Evolutionary conservation across 1,140 invertebrate genomes (phyloP).

Genomic region (Drosophila saltans): DNA sequence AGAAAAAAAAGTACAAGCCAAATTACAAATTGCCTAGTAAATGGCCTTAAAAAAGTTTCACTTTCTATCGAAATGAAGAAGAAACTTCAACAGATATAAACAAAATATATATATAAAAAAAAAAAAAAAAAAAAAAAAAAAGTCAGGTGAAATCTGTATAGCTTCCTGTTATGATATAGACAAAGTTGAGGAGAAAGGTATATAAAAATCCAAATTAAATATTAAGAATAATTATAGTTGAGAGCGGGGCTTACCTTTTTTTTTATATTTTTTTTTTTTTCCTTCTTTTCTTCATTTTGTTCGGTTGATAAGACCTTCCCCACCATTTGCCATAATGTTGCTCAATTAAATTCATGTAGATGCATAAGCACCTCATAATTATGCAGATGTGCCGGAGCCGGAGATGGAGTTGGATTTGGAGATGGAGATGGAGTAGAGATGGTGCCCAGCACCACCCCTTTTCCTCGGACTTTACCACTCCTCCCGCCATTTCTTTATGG

Average conservation of each 20-base stretch:
- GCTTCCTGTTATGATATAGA: slow-evolving; percentile 19
- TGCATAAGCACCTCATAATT: slow-evolving; percentile 55
- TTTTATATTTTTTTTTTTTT: slow-evolving; percentile 7
- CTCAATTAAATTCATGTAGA: slow-evolving; percentile 53
- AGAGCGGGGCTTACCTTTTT: slow-evolving; percentile 18
- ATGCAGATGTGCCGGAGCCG: slow-evolving; percentile 33
- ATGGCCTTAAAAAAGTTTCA: slow-evolving; percentile 54
- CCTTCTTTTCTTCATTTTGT: background rate
- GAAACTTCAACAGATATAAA: slow-evolving; percentile 7
- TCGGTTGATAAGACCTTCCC: slow-evolving; percentile 43
- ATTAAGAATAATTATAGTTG: slow-evolving; percentile 64
- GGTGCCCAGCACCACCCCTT: background rate
- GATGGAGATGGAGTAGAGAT: background rate
- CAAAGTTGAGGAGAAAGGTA: slow-evolving; percentile 19
- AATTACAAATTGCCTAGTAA: slow-evolving; percentile 41
- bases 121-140: slow-evolving; percentile 20
- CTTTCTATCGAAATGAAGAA: slow-evolving; percentile 52
- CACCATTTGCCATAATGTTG: slow-evolving; percentile 40
- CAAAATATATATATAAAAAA: background rate
- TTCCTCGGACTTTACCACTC: background rate
- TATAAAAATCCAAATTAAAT: slow-evolving; percentile 36
- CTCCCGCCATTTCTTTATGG: background rate
- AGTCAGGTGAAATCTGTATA: slow-evolving; percentile 54
- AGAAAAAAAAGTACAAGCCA: slow-evolving; percentile 17
- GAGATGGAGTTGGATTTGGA: background rate